These are phyloP conservation scores for Megalops atlanticus DNA, from an alignment of 2,113 vertebrate species.

Conservation along the genomic window DNA sequence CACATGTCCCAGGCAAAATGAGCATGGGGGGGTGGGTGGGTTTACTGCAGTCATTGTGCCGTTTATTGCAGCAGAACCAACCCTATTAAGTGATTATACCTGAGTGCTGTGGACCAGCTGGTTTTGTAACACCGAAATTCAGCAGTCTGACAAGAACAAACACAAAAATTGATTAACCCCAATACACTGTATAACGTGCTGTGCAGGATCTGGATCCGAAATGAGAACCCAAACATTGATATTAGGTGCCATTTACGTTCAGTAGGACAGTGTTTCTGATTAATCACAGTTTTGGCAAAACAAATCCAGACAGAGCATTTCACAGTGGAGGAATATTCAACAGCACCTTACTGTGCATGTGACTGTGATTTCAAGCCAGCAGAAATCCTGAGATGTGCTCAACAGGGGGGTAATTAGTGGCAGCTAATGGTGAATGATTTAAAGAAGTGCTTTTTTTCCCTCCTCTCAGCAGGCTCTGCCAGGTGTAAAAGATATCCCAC, in stretches of 20 bases:
- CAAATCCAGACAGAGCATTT: too few species aligned
- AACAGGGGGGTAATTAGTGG: background rate
- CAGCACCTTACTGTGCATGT: background rate
- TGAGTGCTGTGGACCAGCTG: background rate
- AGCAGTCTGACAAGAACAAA: conserved; percentile 11
- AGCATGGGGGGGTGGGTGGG: too few species aligned
- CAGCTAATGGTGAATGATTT: conserved; percentile 53
- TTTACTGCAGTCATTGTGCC: background rate
- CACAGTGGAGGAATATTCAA: too few species aligned
- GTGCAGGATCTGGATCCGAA: background rate
- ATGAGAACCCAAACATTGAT: background rate
- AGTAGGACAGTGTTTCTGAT: background rate
- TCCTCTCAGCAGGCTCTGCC: conserved; percentile 53
- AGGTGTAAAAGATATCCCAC: conserved; percentile 53
- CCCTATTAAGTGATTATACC: background rate
- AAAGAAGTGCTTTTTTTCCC: conserved; percentile 48
- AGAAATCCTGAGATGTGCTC: background rate
- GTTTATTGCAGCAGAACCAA: background rate
- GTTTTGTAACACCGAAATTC: background rate
- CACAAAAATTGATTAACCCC: conserved; percentile 9
- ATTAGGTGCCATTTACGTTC: background rate
- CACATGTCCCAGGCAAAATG: conserved; percentile 1
- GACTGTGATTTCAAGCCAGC: background rate
- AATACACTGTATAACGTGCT: background rate
- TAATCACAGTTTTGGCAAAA: too few species aligned